These are phyloP conservation scores for Drosophila diplacantha DNA, from an alignment of 2,888 invertebrate genomes.

Conservation along the genomic window DNA sequence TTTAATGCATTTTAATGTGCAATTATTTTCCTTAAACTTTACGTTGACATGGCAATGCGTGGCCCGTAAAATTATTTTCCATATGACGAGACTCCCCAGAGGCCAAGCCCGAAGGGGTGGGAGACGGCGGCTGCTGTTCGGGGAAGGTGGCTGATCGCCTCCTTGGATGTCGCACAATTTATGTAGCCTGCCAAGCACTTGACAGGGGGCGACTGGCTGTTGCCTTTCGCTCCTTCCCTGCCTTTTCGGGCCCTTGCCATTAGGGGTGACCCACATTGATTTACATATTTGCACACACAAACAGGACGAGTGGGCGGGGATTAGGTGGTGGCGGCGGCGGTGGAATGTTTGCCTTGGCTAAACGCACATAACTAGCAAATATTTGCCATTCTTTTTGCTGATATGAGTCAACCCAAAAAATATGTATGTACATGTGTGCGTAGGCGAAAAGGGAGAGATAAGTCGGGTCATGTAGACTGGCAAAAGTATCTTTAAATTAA, in stretches of 20 bases:
- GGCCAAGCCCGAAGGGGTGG: constrained; percentile 12
- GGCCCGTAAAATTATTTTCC: constrained; percentile 34
- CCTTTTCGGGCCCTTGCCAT: constrained; percentile 44
- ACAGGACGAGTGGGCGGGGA: constrained; percentile 18
- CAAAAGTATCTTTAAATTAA: constrained; percentile 58
- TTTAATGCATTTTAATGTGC: constrained; percentile 50
- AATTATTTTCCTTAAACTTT: constrained; percentile 47
- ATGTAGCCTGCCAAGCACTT: constrained; percentile 51
- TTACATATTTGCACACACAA: constrained; percentile 59
- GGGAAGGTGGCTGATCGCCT: constrained; percentile 11
- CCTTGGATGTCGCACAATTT: constrained; percentile 42
- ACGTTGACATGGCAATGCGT: constrained; percentile 48
- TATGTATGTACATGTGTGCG: background rate
- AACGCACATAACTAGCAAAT: constrained; percentile 61
- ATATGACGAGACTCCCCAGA: constrained; percentile 36
- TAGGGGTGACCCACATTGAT: constrained; percentile 55
- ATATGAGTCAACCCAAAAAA: constrained; percentile 51
- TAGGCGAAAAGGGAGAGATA: constrained; percentile 11
- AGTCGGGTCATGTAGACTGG: constrained; percentile 23
- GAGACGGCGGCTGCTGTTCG: background rate
- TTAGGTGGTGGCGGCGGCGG: constrained; percentile 50
- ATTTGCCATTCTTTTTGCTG: constrained; percentile 55
- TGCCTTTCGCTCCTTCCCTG: constrained; percentile 26
- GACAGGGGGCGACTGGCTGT: constrained; percentile 22
- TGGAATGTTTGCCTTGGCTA: constrained; percentile 59